Evolutionary conservation across 2,113 vertebrate species (phyloP).

Genomic region (Nipponia nippon): DNA sequence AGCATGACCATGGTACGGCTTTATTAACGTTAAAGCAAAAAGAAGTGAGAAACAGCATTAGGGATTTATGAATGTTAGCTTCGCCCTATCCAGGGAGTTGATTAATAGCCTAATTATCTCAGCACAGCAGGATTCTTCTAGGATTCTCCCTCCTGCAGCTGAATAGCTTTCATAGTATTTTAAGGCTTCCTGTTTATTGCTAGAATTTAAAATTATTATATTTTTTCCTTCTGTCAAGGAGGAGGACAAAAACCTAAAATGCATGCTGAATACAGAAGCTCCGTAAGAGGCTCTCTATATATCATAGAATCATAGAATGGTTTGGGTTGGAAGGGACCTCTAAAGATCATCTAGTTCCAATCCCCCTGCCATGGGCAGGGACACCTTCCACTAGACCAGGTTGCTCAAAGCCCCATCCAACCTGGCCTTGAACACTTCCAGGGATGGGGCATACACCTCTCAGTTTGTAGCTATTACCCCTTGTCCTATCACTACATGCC

Average conservation of each 20-base stretch:
- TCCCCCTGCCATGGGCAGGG: neutral
- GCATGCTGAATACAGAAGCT: neutral
- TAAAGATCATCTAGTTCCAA: neutral
- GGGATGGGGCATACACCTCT: neutral
- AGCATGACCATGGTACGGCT: neutral
- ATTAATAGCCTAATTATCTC: slow-evolving; percentile 58
- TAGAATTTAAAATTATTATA: neutral
- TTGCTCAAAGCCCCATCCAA: neutral
- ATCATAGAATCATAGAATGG: neutral
- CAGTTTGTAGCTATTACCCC: too few relatives aligned
- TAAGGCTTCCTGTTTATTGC: slow-evolving; percentile 25
- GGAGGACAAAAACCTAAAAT: neutral
- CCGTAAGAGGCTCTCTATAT: neutral
- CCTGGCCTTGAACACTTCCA: neutral
- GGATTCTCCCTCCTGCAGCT: slow-evolving; percentile 28
- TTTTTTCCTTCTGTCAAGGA: neutral
- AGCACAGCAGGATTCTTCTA: slow-evolving; percentile 29
- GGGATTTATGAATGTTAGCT: slow-evolving; percentile 23
- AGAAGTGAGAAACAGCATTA: neutral
- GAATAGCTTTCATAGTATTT: slow-evolving; percentile 20
- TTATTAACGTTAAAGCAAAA: neutral
- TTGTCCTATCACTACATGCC: too few relatives aligned
- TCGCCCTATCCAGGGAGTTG: neutral
- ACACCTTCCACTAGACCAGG: neutral
- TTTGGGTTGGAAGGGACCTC: neutral